Evolutionary conservation across 53 echinoderm and acorn worm genomes (phyloP).

Genomic region (Antedon mediterranea): DNA sequence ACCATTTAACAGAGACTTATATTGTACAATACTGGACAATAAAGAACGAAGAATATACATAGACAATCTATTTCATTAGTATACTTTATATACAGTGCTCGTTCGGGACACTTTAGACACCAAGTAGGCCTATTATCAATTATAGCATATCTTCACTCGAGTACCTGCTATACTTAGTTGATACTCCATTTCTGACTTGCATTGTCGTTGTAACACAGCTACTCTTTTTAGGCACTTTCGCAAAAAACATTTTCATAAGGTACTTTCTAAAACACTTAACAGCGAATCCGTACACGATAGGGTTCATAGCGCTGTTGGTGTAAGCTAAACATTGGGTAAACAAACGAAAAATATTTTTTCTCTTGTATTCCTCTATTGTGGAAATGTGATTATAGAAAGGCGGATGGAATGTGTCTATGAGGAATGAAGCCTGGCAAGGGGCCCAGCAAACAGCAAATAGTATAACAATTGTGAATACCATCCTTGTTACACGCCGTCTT

Average conservation of each 20-base stretch:
- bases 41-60: too few species aligned
- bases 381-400: background rate
- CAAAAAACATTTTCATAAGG: slow-evolving; percentile 30
- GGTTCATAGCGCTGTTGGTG: slow-evolving; percentile 90
- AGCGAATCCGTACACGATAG: slow-evolving; percentile 91
- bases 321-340: slow-evolving; percentile 52
- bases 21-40: too few species aligned
- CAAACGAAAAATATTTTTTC: slow-evolving; percentile 1
- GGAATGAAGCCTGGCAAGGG: slow-evolving; percentile 44
- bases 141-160: background rate
- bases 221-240: background rate
- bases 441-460: slow-evolving; percentile 91
- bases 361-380: background rate
- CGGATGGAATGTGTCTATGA: slow-evolving; percentile 25
- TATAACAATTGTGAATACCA: slow-evolving; percentile 86
- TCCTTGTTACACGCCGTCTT: slow-evolving; percentile 83
- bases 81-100: too few species aligned
- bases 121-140: too few species aligned
- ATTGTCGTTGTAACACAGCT: background rate
- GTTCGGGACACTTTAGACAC: too few species aligned
- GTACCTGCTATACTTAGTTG: background rate
- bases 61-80: too few species aligned
- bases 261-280: slow-evolving; percentile 89
- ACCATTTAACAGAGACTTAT: too few species aligned
- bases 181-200: background rate